Evolutionary conservation across 2,113 vertebrate genomes (phyloP).

Genomic region (Chelonoidis abingdonii): DNA sequence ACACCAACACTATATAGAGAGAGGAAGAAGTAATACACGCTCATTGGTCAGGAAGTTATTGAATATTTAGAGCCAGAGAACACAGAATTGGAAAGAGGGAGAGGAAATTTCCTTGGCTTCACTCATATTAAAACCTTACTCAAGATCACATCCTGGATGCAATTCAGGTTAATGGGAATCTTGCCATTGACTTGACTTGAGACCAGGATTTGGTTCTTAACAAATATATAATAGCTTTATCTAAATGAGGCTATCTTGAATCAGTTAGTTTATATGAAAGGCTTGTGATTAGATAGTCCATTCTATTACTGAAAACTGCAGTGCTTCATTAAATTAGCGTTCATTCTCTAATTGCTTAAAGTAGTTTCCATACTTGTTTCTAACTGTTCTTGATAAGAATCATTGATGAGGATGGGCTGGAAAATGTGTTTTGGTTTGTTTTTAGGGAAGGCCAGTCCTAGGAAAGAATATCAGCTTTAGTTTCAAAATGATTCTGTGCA

Average conservation of each 20-base stretch:
- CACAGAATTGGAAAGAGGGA: background rate
- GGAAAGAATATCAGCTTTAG: slow-evolving; percentile 7
- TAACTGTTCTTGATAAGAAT: background rate
- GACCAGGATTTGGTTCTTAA: slow-evolving; percentile 10
- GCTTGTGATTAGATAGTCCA: background rate
- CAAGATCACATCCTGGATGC: background rate
- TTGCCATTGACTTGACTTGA: background rate
- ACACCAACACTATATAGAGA: slow-evolving; percentile 15
- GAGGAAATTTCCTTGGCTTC: slow-evolving; percentile 13
- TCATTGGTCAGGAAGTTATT: background rate
- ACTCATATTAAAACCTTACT: background rate
- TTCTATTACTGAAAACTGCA: background rate
- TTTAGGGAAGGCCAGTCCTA: slow-evolving; percentile 1
- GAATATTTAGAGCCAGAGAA: slow-evolving; percentile 38
- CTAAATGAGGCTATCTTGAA: background rate
- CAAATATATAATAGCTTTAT: slow-evolving; percentile 18
- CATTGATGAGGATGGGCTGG: background rate
- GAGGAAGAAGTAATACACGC: slow-evolving; percentile 25
- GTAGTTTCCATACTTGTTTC: slow-evolving; percentile 31
- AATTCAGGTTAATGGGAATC: background rate
- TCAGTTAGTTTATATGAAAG: background rate
- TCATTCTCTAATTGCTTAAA: background rate
- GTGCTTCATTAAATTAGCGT: background rate
- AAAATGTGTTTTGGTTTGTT: background rate
- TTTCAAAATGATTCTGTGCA: slow-evolving; percentile 6